phyloP scores from a whole-genome alignment of 2,113 vertebrate species.

The Apteryx owenii region DNA sequence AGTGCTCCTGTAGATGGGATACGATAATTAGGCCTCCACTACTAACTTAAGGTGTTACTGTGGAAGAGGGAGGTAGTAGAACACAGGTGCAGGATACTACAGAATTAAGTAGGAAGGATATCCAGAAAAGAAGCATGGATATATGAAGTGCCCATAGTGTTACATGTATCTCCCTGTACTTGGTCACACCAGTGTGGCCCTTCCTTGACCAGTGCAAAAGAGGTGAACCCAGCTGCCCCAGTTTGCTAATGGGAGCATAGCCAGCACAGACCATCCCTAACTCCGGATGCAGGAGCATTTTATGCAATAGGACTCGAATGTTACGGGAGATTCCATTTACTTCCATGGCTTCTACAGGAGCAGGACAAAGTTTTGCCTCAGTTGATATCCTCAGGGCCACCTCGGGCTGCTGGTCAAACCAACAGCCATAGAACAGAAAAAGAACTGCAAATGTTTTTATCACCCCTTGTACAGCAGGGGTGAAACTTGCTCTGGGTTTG shows the following conservation, averaged over 20 bases:
- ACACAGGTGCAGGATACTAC: not conserved
- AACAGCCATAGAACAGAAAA: not conserved
- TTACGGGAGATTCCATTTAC: not conserved
- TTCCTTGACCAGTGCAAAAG: not conserved
- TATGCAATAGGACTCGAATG: fast-evolving
- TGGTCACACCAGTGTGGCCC: not conserved
- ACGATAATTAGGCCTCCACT: not conserved
- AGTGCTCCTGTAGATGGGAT: not conserved
- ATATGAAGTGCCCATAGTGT: not conserved
- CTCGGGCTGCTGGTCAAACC: not conserved
- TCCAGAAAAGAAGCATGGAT: not conserved
- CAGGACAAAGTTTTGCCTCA: not conserved
- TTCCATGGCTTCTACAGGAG: not conserved
- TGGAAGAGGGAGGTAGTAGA: not conserved
- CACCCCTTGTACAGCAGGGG: not conserved
- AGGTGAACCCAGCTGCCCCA: not conserved
- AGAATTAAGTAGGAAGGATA: not conserved
- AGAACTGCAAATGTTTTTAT: not conserved
- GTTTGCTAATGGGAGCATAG: not conserved
- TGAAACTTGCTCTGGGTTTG: not conserved
- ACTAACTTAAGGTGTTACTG: no score
- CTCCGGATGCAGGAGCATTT: not conserved
- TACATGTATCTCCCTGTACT: not conserved
- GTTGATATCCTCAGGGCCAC: not conserved
- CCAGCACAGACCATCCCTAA: not conserved